A percentile compares a stretch with the other conserved stretches of the same genome.
Conservation (phyloP, 2,113 vertebrate genomes). For the Phyllopteryx taeniolatus region DNA sequence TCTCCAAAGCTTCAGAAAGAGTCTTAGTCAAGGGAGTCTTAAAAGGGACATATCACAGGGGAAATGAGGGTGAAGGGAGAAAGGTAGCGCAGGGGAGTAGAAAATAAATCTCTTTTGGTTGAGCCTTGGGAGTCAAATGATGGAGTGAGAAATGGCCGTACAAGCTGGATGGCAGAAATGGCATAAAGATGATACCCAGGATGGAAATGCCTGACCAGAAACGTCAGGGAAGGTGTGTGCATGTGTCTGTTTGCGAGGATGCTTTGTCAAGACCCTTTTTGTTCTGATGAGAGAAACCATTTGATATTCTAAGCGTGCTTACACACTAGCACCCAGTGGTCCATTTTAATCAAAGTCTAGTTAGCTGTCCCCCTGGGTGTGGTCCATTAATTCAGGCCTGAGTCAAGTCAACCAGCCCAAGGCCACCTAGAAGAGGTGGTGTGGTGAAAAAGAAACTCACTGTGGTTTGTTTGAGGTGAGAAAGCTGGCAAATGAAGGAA, state of each 20-base stretch:
- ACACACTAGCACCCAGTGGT: not conserved
- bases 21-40: slow-evolving; percentile 2
- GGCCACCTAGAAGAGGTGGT: too few relatives aligned
- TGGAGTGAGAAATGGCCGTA: not conserved
- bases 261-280: not conserved
- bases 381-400: too few relatives aligned
- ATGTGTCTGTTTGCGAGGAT: not conserved
- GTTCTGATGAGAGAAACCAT: not conserved
- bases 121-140: not conserved
- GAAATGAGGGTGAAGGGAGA: not conserved
- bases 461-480: too few relatives aligned
- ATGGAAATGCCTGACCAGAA: slow-evolving; percentile 1
- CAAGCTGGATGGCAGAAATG: not conserved
- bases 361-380: too few relatives aligned
- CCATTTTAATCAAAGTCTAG: not conserved
- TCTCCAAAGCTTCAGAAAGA: not conserved
- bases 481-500: too few relatives aligned
- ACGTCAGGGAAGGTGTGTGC: not conserved
- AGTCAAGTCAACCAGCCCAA: too few relatives aligned
- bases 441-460: too few relatives aligned
- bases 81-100: not conserved
- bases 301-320: not conserved
- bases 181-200: not conserved
- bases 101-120: not conserved
- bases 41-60: not conserved